These are phyloP conservation scores for Colaptes auratus DNA, from an alignment of 2,113 vertebrate species.

Conservation along the genomic window DNA sequence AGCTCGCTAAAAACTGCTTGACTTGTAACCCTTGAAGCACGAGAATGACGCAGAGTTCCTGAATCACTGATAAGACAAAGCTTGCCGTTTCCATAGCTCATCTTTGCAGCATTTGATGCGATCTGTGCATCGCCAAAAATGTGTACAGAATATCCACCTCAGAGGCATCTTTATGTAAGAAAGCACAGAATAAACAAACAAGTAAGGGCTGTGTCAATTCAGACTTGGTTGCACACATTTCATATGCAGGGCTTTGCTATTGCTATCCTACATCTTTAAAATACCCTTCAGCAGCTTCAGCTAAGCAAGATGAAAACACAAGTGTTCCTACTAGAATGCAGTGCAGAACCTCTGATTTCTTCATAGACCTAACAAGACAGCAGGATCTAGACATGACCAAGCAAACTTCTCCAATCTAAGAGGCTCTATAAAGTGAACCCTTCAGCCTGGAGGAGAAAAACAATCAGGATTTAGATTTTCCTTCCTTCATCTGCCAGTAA, in stretches of 20 bases:
- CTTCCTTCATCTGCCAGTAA: constrained; percentile 8
- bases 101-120: background rate
- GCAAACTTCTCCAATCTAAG: background rate
- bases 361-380: background rate
- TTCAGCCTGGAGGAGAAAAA: background rate
- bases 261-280: background rate
- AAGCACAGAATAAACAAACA: background rate
- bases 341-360: background rate
- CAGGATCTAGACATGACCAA: background rate
- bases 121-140: background rate
- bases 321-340: background rate
- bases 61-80: background rate
- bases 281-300: background rate
- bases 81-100: background rate
- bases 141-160: background rate
- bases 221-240: background rate
- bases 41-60: background rate
- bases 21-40: constrained; percentile 74
- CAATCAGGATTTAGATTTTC: background rate
- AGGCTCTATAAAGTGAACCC: background rate
- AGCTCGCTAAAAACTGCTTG: constrained; percentile 73
- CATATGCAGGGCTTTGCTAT: background rate
- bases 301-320: background rate
- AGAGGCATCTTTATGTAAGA: background rate
- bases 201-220: background rate